phyloP scores from a whole-genome alignment of 2,113 vertebrate species.

The Puma concolor region DNA sequence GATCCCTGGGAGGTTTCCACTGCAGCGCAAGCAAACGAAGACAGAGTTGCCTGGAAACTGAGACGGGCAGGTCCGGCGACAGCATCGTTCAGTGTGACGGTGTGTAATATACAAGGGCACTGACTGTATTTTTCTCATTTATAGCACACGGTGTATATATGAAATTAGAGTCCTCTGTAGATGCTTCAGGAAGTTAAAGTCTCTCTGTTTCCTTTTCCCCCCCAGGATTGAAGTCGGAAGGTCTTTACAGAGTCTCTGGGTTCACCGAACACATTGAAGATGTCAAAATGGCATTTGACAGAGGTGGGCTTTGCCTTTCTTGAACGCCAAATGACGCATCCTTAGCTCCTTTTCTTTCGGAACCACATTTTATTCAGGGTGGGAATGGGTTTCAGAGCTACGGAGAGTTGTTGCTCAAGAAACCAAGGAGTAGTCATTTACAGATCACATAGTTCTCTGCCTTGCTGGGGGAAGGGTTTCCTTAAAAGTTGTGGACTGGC shows the following conservation, averaged over 20 bases:
- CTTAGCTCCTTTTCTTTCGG: not conserved
- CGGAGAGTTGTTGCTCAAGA: not conserved
- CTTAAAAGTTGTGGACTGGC: not conserved
- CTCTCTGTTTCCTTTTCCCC: not conserved
- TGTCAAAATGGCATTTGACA: constrained; percentile 96
- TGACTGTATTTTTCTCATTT: not conserved
- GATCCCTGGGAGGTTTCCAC: not conserved
- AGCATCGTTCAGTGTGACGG: too few species aligned
- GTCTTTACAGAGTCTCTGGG: constrained; percentile 97
- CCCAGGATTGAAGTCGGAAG: constrained; percentile 95
- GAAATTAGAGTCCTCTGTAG: not conserved
- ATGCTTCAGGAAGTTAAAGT: not conserved
- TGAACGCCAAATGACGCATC: not conserved
- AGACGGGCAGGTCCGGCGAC: not conserved
- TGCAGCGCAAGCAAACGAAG: not conserved
- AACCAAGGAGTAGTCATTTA: not conserved
- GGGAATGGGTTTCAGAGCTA: not conserved
- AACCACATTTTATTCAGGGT: not conserved
- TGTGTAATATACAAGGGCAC: not conserved
- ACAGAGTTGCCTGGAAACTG: not conserved
- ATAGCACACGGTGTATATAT: not conserved
- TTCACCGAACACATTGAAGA: constrained; percentile 98
- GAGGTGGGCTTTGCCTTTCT: constrained; percentile 87
- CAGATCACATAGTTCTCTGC: not conserved
- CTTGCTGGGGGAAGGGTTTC: not conserved